Evolutionary conservation across 2,797 vertebrate species (phyloP), one percentile per base, ranked within the genome.

Genomic region (Sardinella longiceps): DNA sequence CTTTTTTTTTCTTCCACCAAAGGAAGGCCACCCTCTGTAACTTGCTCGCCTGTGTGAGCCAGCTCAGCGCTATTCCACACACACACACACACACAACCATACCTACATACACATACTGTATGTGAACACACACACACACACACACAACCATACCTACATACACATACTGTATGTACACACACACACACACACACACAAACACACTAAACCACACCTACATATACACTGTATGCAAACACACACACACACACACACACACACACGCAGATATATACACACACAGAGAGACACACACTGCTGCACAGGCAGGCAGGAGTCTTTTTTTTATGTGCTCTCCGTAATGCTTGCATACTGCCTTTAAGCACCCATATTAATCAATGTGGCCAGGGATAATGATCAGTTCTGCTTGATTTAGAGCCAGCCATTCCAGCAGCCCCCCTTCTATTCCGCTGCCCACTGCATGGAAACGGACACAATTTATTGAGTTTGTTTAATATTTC

Each of bases 351-450:
- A 88, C 89, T 89, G 88, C 46, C 82, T 30, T 77, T 60, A 80
- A 60, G 82, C 53, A 85, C 46, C 63, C 43, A 6, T 74, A 88
- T 90, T 46, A 88, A 91, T 90, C 89, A 89, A 82, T 28, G 15
- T 33, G 83, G 0, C 9, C 23, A 5, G 20, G 81, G 33, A 74
- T 23, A 56, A 89, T 90, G 86, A 88, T 85, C 81, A 84, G 51
- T n/a, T 45, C 56, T 20, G 0, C 46, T 74, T 88, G 87, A 91
- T 90, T 85, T 86, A 86, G 84, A 85, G 84, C 77, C 0, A 25
- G 84, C 82, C 80, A 25, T 74, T 58, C 51, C 20, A 60, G 30
- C n/a, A n/a, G n/a, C n/a, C n/a, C n/a, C 37, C 30, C 11, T 20
- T 37, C 33, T 15, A 28, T 84, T 87, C 53, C 37, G n/a, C 39